Evolutionary conservation across 2,113 vertebrate species (phyloP), one percentile per base, ranked within the genome.

Genomic region (Larimichthys crocea): DNA sequence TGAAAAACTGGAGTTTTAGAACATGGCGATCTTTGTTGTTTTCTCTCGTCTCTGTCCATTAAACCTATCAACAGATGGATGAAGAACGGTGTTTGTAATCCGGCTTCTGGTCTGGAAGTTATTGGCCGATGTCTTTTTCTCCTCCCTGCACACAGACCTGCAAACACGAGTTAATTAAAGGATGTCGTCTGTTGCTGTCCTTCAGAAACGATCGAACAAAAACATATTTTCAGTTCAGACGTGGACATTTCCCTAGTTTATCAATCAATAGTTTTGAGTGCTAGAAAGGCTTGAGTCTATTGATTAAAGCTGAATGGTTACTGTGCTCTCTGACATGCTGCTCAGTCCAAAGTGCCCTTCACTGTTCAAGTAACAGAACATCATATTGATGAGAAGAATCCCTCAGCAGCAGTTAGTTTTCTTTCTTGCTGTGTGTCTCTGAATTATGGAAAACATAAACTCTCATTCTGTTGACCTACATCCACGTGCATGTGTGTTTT

Each of bases 71-170:
- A 66, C 76, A 72, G 76, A 85, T 86, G 80, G 63, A 75, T 82
- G 84, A 88, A 86, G 78, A 82, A 89, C 85, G 63, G n/a, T 44
- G 3, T 72, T 29, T 86, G 89, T 85, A 82, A 91, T 92, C 59
- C 85, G 71, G 74, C 69, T 57, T 87, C 82, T 85, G 80, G 89
- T 88, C 88, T 92, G 88, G 86, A 93, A 90, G 89, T 93, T 93
- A 89, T 91, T 92, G 79, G 63, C 74, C 67, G 81, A 84, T 85
- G 68, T 85, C 46, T 29, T 46, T 48, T n/a, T 42, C 46, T 22
- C 19, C 35, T 35, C 35, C 35, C 35, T 15, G 5, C 61, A n/a
- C 76, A 29, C n/a, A 11, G 26, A 24, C 56, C 42, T 64, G 71
- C 52, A 76, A 48, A 68, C 78, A 61, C 73, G 49, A 17, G 5